Base-by-base conservation (phyloP, 2,888 invertebrate species). In the Ormyrus pomaceus region DNA sequence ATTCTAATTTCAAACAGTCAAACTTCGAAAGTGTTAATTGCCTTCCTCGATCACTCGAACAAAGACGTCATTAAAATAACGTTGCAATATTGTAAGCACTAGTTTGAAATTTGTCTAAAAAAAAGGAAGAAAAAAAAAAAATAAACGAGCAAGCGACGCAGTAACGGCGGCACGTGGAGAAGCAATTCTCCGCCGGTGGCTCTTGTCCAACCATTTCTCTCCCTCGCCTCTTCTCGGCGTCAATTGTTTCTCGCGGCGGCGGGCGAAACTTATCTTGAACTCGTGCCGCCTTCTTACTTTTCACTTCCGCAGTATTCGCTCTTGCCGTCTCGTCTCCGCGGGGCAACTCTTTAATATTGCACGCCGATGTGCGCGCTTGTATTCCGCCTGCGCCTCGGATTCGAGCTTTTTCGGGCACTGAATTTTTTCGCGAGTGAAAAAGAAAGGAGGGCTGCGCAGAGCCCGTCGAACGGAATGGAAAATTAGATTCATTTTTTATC, bases 181-280 rank as follows among this genome's bases (percentile, higher is more conserved):
- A 53, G 58, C 68, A 75, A 75, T 75, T 68, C 68, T 48, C 75
- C 56, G 11, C 13, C 55, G 56, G 62, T 76, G 76, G 69, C 69
- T 64, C 76, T 61, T 55, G 34, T 69, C 76, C 76, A 69, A 69
- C 55, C 51, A 53, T 62, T 11, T 56, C 45, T 73, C 56, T 55
- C 11, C 46, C 11, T 45, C 45, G 11, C 45, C 8, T 55, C 45
- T 48, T 5, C 6, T 34, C 51, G 11, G 45, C 6, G n/a, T 6
- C 68, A 68, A 68, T 56, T 68, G 68, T 68, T 68, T 68, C 48
- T 56, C n/a, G 68, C 8, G 0, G n/a, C 1, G 45, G n/a, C 45
- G 50, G 53, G n/a, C 5, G 34, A 34, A 34, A 34, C 34, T 59
- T 70, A 6, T 46, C 10, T 58, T 34, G 34, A 34, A 34, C 34